phyloP scores from a whole-genome alignment of 2,113 vertebrate genomes.

The Cynopterus brachyotis region DNA sequence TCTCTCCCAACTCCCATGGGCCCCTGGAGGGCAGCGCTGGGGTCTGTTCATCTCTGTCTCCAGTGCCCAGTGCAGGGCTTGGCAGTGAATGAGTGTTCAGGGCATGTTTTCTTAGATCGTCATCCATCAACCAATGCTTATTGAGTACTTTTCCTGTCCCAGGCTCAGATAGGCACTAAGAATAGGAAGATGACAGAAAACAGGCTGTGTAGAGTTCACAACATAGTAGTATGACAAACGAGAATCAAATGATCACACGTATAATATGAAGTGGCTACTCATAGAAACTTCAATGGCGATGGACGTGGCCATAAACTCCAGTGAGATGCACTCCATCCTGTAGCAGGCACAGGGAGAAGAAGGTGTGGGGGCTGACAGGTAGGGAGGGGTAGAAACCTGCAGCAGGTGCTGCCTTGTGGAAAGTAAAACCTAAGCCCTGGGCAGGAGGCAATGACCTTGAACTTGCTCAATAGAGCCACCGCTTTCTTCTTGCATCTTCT shows the following conservation, averaged over 20 bases:
- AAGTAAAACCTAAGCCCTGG: neutral
- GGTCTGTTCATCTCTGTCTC: neutral
- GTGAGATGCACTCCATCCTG: neutral
- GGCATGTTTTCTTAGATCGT: neutral
- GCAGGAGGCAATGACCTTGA: neutral
- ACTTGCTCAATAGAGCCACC: neutral
- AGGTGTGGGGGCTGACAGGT: neutral
- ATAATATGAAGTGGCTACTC: neutral
- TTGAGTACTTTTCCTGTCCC: no score
- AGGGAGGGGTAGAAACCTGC: neutral
- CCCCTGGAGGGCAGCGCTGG: neutral
- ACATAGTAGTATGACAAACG: neutral
- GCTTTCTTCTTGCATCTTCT: neutral
- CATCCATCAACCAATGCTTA: neutral
- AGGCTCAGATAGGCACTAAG: neutral
- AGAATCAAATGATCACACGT: neutral
- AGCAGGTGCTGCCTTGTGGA: rapidly evolving
- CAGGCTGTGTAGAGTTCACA: neutral
- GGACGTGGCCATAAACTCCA: neutral
- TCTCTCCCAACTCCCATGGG: neutral
- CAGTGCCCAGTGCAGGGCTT: neutral
- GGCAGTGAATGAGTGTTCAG: neutral
- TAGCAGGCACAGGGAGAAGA: neutral
- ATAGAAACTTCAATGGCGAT: neutral
- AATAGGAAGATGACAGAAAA: neutral